Evolutionary conservation across 2,888 invertebrate genomes (phyloP), one percentile per base, ranked within the genome.

Genomic region (Teleogryllus oceanicus): DNA sequence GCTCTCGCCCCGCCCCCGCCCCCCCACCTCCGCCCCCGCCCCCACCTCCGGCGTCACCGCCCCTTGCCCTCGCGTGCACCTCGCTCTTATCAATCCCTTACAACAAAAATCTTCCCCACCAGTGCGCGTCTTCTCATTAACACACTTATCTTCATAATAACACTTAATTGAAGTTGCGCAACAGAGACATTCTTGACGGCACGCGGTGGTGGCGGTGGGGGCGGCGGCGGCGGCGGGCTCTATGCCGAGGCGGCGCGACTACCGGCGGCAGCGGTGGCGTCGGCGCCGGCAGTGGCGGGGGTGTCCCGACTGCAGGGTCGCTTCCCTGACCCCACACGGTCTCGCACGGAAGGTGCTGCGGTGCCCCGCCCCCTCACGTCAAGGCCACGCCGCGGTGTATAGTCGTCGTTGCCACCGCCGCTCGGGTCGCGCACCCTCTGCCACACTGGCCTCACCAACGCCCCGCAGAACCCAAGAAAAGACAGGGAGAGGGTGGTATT

Each of bases 121-220:
- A 62, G 62, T 62, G n/a, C 62, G 62, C 62, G 62, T 62, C 62
- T 62, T 62, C 62, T 62, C 62, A 62, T 62, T 62, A 62, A 62
- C 62, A 62, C 62, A 62, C 62, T 62, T 62, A 62, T 62, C 62
- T 62, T 62, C 62, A 62, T 62, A 62, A 62, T 62, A 62, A 62
- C 62, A 62, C 62, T 62, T 62, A 62, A 62, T 62, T 62, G 62
- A 18, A 13, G 62, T 62, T 62, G 62, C 62, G 62, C 62, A 62
- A 62, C 62, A 62, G 62, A 62, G 62, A 62, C 62, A 62, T 62
- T 62, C 62, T 62, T 62, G 62, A 13, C 62, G 62, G 62, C 62
- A 62, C 62, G n/a, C 62, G 62, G 16, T 10, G n/a, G n/a, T n/a
- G 13, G n/a, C 62, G 5, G 2, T 37, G 37, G 37, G 0, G 8